Conservation (phyloP, 2,888 invertebrate genomes). For the Amphipoea lucens region DNA sequence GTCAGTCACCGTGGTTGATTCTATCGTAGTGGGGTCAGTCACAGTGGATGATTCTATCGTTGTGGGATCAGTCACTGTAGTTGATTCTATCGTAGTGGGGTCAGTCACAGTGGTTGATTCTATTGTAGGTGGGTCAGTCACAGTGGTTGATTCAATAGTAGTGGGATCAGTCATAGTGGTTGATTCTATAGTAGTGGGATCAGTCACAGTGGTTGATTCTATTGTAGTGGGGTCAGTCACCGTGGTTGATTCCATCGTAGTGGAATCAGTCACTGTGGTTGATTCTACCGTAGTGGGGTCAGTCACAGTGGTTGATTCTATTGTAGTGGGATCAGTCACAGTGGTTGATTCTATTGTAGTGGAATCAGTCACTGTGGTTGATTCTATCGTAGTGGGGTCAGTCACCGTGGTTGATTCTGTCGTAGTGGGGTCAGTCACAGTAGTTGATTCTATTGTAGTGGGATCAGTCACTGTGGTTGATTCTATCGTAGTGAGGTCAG, state of each 20-base stretch:
- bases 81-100: background rate
- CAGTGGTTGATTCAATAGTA: conserved; percentile 6
- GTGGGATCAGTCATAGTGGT: background rate
- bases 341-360: background rate
- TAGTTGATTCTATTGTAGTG: background rate
- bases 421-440: background rate
- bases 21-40: background rate
- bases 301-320: background rate
- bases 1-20: background rate
- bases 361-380: background rate
- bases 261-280: background rate
- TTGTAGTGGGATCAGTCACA: background rate
- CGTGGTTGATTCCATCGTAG: conserved; percentile 14
- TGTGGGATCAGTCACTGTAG: background rate
- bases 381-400: background rate
- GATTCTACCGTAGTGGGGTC: background rate
- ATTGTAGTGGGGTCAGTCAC: background rate
- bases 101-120: background rate
- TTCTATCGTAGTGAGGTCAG: background rate
- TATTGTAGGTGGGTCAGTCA: background rate
- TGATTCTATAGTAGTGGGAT: conserved; percentile 9
- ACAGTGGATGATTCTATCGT: background rate
- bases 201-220: background rate
- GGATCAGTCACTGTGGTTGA: background rate
- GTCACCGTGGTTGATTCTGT: background rate